Evolutionary conservation across 1,140 invertebrate genomes (phyloP).

Genomic region (Aphaenogaster floridana): DNA sequence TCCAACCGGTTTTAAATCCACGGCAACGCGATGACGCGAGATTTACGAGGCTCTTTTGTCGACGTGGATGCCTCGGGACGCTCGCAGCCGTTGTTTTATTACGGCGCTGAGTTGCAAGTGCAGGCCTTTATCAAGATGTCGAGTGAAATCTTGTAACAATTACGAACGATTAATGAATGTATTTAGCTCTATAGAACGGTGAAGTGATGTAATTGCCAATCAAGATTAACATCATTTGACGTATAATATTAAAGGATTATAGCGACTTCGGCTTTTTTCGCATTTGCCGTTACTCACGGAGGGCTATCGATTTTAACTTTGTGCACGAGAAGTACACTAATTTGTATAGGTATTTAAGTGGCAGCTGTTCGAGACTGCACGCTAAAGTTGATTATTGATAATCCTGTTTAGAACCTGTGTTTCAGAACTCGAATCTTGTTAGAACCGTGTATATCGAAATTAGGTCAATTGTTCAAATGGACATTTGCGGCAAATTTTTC

Average conservation of each 20-base stretch:
- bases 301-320: constrained; percentile 27
- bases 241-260: not conserved
- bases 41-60: constrained; percentile 74
- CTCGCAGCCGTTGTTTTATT: constrained; percentile 61
- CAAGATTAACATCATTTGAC: constrained; percentile 5
- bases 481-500: not conserved
- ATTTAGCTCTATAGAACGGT: constrained; percentile 21
- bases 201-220: constrained; percentile 41
- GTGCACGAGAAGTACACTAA: not conserved
- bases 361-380: constrained; percentile 19
- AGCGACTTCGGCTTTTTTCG: not conserved
- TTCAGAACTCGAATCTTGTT: not conserved
- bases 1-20: constrained; percentile 77
- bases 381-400: constrained; percentile 27
- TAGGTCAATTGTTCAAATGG: not conserved
- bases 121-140: constrained; percentile 51
- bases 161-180: constrained; percentile 52
- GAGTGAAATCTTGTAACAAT: constrained; percentile 43
- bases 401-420: not conserved
- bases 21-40: constrained; percentile 70
- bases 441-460: not conserved
- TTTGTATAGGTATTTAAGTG: not conserved
- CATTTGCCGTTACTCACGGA: not conserved
- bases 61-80: constrained; percentile 62
- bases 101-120: constrained; percentile 47